A percentile compares a stretch with the other conserved stretches of the same genome.
phyloP scores from a whole-genome alignment of 1,140 invertebrate species.

The Leucophenga varia region DNA sequence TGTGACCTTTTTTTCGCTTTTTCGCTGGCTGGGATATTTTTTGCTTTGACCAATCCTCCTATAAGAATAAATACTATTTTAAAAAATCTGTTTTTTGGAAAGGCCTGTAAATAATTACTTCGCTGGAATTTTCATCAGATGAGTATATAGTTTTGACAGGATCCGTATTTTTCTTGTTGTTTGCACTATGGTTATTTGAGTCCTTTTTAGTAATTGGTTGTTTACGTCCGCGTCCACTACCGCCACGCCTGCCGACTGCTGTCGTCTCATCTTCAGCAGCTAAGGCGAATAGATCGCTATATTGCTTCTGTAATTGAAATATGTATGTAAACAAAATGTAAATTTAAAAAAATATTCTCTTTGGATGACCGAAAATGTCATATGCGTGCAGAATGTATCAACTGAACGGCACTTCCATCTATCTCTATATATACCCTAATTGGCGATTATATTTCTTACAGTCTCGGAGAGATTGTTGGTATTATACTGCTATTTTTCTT shows the following conservation, averaged over 20 bases:
- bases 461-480: too few species aligned
- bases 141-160: constrained; percentile 48
- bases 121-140: constrained; percentile 52
- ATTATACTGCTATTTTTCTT: too few species aligned
- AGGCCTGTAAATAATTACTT: constrained; percentile 16
- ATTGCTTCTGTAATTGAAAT: constrained; percentile 71
- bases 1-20: constrained; percentile 49
- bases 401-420: too few species aligned
- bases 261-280: constrained; percentile 80
- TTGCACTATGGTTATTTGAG: constrained; percentile 40
- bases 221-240: constrained; percentile 49
- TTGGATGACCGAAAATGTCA: background rate
- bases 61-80: background rate
- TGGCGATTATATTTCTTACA: too few species aligned
- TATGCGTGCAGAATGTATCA: background rate
- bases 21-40: constrained; percentile 48
- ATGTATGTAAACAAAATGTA: background rate
- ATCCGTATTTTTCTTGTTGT: constrained; percentile 49
- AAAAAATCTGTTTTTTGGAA: too few species aligned
- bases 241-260: constrained; percentile 46
- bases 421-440: too few species aligned
- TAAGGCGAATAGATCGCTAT: constrained; percentile 86
- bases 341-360: background rate
- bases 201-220: constrained; percentile 50
- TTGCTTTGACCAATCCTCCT: constrained; percentile 54